Percentiles rank a stretch among this genome's conserved stretches.
Conservation (phyloP, 2,888 invertebrate genomes). For the Nephrotoma flavescens region DNA sequence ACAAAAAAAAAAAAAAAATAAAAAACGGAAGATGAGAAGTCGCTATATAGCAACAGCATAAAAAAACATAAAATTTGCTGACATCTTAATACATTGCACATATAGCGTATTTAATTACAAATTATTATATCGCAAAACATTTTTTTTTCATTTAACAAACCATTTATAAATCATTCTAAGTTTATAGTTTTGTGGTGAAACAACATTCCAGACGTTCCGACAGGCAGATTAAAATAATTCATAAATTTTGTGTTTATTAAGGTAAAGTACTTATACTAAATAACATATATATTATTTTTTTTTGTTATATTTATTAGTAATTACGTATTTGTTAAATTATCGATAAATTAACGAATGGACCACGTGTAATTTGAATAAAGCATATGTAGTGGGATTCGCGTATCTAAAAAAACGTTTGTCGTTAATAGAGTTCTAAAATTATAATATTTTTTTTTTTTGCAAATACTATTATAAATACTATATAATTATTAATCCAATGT, state of each 20-base stretch:
- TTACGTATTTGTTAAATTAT: not conserved
- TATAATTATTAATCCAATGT: not conserved
- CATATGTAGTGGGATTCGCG: not conserved
- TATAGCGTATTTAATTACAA: not conserved
- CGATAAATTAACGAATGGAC: not conserved
- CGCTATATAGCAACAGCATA: not conserved
- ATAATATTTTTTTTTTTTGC: no score
- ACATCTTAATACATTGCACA: not conserved
- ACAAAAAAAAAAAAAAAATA: not conserved
- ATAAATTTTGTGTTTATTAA: not conserved
- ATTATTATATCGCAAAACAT: not conserved
- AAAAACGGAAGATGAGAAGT: not conserved
- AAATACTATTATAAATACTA: not conserved
- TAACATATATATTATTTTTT: not conserved
- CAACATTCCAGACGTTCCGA: not conserved
- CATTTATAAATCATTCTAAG: not conserved
- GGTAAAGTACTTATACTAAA: not conserved
- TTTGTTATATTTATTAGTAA: not conserved
- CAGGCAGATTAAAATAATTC: not conserved
- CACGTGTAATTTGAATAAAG: not conserved
- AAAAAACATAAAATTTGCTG: not conserved
- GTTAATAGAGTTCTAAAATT: not conserved
- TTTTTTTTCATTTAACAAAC: not conserved
- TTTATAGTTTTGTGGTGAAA: not conserved
- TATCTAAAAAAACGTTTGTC: not conserved